Evolutionary conservation across 1,140 invertebrate genomes (phyloP), one percentile per base, ranked within the genome.

Genomic region (Akabosia matsudoensis): DNA sequence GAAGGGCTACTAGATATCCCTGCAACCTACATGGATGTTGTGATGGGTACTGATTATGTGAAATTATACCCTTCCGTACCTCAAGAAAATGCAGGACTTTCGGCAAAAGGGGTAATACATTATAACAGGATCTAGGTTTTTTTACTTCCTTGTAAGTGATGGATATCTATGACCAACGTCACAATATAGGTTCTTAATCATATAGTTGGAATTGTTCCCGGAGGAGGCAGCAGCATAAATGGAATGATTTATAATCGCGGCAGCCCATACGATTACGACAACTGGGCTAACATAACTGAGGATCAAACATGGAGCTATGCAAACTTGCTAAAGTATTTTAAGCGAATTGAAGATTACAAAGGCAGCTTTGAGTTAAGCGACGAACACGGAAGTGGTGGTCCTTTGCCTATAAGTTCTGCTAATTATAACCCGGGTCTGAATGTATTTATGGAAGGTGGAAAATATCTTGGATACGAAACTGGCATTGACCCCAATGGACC

Each of bases 321-420:
- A 1, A 85, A 86, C 34, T 84, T 87, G 13, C 84, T 96, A 4
- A 91, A 91, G 0, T 97, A 96, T 80, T 97, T 97, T 82, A 90
- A 90, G 79, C 96, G 96, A 82, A 92, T 91, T 0, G 87, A 94
- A 84, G 92, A 95, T 37, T 72, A 87, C 0, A 87, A 83, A 1
- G 90, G 88, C 4, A 92, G 91, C 0, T 89, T 89, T 73, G 82
- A 13, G 10, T 56, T 22, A 22, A 22, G n/a, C 61, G 74, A 33
- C 13, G 24, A 61, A 13, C 75, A 76, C 33, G 75, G 75, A n/a
- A 13, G 1, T 73, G 70, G 28, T 10, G 75, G 75, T 13, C 70
- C 52, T 31, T 18, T 76, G 1, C 10, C 33, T 18, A 37, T 76
- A 2, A 14, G 10, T 33, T 1, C 1, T 24, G 26, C 61, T 10